Conservation (phyloP, 2,113 vertebrate genomes). For the Numenius arquata region DNA sequence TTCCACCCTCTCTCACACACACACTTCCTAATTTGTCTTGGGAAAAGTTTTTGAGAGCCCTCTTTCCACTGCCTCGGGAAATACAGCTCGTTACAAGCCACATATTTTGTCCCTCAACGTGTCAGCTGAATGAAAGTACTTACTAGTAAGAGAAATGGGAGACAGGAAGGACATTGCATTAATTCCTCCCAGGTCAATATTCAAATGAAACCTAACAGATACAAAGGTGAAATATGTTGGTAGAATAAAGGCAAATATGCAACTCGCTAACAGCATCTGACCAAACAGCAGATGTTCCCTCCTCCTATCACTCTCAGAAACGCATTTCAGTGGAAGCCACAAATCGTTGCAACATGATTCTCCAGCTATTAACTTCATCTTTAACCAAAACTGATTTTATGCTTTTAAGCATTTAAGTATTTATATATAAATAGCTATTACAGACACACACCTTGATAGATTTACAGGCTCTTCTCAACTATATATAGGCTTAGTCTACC, state of each 20-base stretch:
- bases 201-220: not conserved
- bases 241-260: not conserved
- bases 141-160: not conserved
- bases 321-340: not conserved
- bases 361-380: not conserved
- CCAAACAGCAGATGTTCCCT: slow-evolving; percentile 17
- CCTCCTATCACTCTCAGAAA: not conserved
- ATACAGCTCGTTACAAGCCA: not conserved
- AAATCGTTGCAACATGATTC: slow-evolving; percentile 1
- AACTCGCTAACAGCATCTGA: slow-evolving; percentile 5
- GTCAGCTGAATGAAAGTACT: not conserved
- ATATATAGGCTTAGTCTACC: not conserved
- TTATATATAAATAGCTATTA: slow-evolving; percentile 2
- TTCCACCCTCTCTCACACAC: not conserved
- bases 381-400: not conserved
- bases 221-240: not conserved
- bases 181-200: not conserved
- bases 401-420: not conserved
- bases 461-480: not conserved
- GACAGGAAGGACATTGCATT: not conserved
- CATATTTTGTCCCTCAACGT: not conserved
- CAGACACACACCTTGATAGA: not conserved
- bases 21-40: not conserved
- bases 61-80: not conserved
- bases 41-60: not conserved